phyloP scores from a whole-genome alignment of 2,888 invertebrate genomes.

The Dynastes maya region DNA sequence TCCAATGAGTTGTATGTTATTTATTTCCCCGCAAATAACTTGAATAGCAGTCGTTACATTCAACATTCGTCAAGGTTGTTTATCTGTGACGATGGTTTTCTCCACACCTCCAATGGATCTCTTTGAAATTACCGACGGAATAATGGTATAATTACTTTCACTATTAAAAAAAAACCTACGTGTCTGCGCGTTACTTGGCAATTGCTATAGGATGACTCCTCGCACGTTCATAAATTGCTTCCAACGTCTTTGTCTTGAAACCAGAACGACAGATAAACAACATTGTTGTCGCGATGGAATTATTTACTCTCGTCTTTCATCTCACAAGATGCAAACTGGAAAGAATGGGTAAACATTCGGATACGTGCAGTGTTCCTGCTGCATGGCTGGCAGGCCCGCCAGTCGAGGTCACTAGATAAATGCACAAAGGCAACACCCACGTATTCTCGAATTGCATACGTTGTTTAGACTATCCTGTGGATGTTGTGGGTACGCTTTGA shows the following conservation, averaged over 20 bases:
- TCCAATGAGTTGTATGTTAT: too few relatives aligned
- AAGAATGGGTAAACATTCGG: conserved; percentile 29
- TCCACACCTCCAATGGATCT: not conserved
- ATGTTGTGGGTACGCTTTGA: conserved; percentile 23
- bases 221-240: not conserved
- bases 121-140: not conserved
- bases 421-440: conserved; percentile 36
- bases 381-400: not conserved
- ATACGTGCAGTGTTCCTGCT: conserved; percentile 7
- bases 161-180: not conserved
- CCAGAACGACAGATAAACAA: conserved; percentile 25
- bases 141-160: not conserved
- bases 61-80: not conserved
- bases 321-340: not conserved
- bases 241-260: conserved; percentile 14
- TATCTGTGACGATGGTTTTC: not conserved
- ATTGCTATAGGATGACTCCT: not conserved
- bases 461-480: conserved; percentile 21
- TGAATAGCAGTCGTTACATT: not conserved
- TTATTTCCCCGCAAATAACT: too few relatives aligned
- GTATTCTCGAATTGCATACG: conserved; percentile 34
- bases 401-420: conserved; percentile 36
- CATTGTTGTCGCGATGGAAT: conserved; percentile 10
- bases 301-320: conserved; percentile 31
- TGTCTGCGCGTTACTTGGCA: not conserved